A percentile compares a stretch with the other conserved stretches of the same genome.
phyloP scores from a whole-genome alignment of 23 tunicate genomes.

The Ascidia mentula region DNA sequence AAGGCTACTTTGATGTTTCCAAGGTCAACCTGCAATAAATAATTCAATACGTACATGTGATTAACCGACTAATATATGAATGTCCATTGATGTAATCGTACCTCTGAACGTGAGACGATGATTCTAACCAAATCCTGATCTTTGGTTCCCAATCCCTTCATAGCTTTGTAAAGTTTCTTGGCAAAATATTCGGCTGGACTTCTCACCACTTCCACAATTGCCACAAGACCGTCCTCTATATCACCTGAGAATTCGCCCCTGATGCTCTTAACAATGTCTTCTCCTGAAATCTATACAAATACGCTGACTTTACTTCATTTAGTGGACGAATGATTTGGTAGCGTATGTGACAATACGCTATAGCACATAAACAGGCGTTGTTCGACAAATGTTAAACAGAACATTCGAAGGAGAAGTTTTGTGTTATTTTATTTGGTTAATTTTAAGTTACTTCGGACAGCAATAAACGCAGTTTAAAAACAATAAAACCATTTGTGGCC shows the following conservation, averaged over 20 bases:
- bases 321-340: too few relatives aligned
- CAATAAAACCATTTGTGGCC: too few relatives aligned
- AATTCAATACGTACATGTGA: background rate
- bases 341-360: too few relatives aligned
- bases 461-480: too few relatives aligned
- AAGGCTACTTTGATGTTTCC: background rate
- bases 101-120: background rate
- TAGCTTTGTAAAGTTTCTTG: background rate
- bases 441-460: too few relatives aligned
- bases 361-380: too few relatives aligned
- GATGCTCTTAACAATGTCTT: background rate
- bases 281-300: background rate
- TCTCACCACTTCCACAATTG: background rate
- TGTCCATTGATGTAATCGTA: too few relatives aligned
- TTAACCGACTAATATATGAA: too few relatives aligned
- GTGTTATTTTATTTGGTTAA: too few relatives aligned
- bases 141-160: constrained; percentile 2
- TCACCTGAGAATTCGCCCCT: background rate
- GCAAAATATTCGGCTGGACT: background rate
- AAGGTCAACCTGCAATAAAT: background rate
- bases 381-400: too few relatives aligned
- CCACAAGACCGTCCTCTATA: background rate
- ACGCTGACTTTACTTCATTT: too few relatives aligned
- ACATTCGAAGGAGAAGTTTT: too few relatives aligned
- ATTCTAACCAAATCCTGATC: background rate